phyloP scores from a whole-genome alignment of 2,888 invertebrate genomes.

The Pelosia muscerda region DNA sequence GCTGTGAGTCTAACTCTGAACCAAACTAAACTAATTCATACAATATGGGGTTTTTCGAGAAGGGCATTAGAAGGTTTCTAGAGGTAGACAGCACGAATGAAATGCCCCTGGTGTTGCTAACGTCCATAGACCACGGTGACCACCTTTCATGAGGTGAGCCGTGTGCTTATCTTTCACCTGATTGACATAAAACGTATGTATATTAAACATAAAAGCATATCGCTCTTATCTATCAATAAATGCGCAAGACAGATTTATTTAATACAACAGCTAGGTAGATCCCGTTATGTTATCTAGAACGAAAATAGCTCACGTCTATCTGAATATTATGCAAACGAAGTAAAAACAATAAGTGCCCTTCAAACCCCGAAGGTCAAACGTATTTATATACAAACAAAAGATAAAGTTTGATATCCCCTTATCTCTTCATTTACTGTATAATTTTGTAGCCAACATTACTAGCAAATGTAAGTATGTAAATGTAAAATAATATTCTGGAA shows the following conservation, averaged over 20 bases:
- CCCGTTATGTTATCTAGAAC: slow-evolving; percentile 22
- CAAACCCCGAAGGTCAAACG: slow-evolving; percentile 59
- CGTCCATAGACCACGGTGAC: too few relatives aligned
- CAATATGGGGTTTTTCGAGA: too few relatives aligned
- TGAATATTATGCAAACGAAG: slow-evolving; percentile 32
- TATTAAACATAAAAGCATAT: background rate
- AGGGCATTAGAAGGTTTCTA: too few relatives aligned
- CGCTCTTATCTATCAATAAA: background rate
- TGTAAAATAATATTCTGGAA: slow-evolving; percentile 21
- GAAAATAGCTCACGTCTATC: slow-evolving; percentile 14
- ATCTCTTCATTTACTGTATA: slow-evolving; percentile 38
- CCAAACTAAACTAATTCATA: too few relatives aligned
- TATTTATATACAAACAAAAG: slow-evolving; percentile 53
- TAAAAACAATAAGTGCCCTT: slow-evolving; percentile 54
- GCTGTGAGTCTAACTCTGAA: too few relatives aligned
- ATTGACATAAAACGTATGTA: too few relatives aligned
- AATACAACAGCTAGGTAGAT: background rate
- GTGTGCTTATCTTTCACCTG: too few relatives aligned
- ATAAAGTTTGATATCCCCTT: slow-evolving; percentile 48
- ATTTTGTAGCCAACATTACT: slow-evolving; percentile 22
- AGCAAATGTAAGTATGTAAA: background rate
- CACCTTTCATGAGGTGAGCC: too few relatives aligned
- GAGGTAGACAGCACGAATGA: too few relatives aligned
- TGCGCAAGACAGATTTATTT: slow-evolving; percentile 11
- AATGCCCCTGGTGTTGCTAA: too few relatives aligned